phyloP scores from a whole-genome alignment of 1,140 invertebrate species.

The Neoseiulus cucumeris region DNA sequence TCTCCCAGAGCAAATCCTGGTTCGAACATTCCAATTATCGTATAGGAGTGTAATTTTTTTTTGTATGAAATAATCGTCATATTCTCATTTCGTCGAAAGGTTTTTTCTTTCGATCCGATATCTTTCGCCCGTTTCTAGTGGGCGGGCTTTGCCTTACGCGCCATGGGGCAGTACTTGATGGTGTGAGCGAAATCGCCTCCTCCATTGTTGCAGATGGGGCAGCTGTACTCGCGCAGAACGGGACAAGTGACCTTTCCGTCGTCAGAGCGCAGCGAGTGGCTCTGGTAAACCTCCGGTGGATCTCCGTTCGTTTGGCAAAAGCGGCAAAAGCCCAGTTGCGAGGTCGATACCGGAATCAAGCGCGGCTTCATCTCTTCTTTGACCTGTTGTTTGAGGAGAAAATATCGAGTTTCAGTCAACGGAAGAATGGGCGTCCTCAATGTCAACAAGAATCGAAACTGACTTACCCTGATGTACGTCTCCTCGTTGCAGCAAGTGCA shows the following conservation, averaged over 20 bases:
- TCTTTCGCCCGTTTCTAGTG: no score
- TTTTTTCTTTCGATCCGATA: no score
- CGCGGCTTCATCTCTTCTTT: not conserved
- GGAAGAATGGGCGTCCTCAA: no score
- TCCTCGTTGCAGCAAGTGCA: slow-evolving; percentile 9
- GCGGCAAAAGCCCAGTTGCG: not conserved
- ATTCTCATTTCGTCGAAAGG: no score
- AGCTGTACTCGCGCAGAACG: slow-evolving; percentile 41
- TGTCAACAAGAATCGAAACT: no score
- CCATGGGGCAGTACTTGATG: not conserved
- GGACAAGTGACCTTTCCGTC: slow-evolving; percentile 1
- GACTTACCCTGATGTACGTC: slow-evolving; percentile 15
- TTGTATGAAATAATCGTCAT: no score
- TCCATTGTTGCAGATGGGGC: slow-evolving; percentile 42
- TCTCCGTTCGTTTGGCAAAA: slow-evolving; percentile 4
- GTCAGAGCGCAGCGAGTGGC: not conserved
- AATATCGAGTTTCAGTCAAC: no score
- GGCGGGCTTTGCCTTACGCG: not conserved
- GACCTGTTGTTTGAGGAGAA: not conserved
- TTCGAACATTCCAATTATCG: no score
- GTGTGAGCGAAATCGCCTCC: slow-evolving; percentile 53
- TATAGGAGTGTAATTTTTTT: no score
- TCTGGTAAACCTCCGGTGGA: slow-evolving; percentile 1
- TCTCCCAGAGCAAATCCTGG: no score
- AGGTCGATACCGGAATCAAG: not conserved